A percentile compares a stretch with the other conserved stretches of the same genome.
Conservation (phyloP, 2,888 invertebrate species). For the Trichogramma evanescens region DNA sequence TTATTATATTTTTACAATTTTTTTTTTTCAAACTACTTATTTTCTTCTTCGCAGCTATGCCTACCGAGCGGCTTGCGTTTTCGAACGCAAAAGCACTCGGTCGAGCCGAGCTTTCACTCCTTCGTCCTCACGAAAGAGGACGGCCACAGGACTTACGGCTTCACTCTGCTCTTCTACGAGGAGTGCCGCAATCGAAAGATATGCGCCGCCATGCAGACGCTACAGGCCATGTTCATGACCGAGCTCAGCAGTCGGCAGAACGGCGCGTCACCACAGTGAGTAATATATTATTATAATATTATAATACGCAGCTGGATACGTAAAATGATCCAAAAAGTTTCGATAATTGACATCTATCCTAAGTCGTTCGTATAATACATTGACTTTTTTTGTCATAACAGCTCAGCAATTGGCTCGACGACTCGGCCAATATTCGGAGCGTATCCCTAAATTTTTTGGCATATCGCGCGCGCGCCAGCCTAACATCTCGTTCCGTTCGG, state of each 20-base stretch:
- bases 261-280: conserved; percentile 43
- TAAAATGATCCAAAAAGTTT: neutral
- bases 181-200: conserved; percentile 88
- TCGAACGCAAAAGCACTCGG: conserved; percentile 83
- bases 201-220: conserved; percentile 90
- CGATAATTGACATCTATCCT: too few relatives aligned
- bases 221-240: conserved; percentile 88
- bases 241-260: conserved; percentile 76
- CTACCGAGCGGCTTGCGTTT: conserved; percentile 91
- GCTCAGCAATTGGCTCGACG: too few relatives aligned
- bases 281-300: conserved; percentile 4
- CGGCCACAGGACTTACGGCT: conserved; percentile 90
- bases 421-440: too few relatives aligned
- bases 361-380: too few relatives aligned
- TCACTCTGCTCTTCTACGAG: conserved; percentile 92
- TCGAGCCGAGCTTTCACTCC: conserved; percentile 85
- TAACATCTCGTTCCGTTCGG: too few relatives aligned
- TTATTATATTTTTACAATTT: too few relatives aligned
- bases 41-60: conserved; percentile 65
- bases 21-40: too few relatives aligned
- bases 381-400: too few relatives aligned
- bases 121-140: conserved; percentile 96
- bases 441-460: too few relatives aligned
- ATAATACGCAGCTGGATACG: neutral
- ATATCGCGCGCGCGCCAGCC: too few relatives aligned